phyloP scores from a whole-genome alignment of 2,797 vertebrate genomes.

The Lerista edwardsae region DNA sequence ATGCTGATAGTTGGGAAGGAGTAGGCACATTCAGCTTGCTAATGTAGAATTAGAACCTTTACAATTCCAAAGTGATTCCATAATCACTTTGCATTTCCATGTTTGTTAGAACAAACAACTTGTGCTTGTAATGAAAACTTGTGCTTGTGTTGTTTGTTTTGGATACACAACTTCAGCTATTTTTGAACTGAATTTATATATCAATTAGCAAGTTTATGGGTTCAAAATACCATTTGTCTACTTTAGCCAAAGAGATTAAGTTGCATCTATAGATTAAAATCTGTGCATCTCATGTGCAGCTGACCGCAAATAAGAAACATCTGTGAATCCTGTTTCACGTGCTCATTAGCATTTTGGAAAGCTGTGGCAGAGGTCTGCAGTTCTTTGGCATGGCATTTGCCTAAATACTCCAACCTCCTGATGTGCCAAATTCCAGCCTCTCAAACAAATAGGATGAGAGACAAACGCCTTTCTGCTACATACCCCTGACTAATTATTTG shows the following conservation, averaged over 20 bases:
- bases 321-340: slow-evolving; percentile 19
- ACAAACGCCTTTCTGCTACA: slow-evolving; percentile 1
- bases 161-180: background rate
- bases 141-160: background rate
- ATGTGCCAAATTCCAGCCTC: background rate
- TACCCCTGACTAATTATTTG: background rate
- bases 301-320: slow-evolving; percentile 37
- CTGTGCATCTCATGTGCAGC: slow-evolving; percentile 2
- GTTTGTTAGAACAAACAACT: background rate
- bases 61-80: background rate
- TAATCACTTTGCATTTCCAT: background rate
- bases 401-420: background rate
- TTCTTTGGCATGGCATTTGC: slow-evolving; percentile 23
- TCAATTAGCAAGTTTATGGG: background rate
- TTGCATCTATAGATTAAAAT: background rate
- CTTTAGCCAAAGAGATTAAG: background rate
- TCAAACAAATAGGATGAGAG: background rate
- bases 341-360: slow-evolving; percentile 29
- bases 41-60: background rate
- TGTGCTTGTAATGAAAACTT: too few relatives aligned
- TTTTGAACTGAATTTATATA: background rate
- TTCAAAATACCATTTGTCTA: slow-evolving; percentile 10
- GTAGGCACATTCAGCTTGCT: background rate
- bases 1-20: background rate
- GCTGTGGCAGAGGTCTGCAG: slow-evolving; percentile 11